Evolutionary conservation across 2,797 vertebrate species (phyloP), one percentile per base, ranked within the genome.

Genomic region (Capromys pilorides): DNA sequence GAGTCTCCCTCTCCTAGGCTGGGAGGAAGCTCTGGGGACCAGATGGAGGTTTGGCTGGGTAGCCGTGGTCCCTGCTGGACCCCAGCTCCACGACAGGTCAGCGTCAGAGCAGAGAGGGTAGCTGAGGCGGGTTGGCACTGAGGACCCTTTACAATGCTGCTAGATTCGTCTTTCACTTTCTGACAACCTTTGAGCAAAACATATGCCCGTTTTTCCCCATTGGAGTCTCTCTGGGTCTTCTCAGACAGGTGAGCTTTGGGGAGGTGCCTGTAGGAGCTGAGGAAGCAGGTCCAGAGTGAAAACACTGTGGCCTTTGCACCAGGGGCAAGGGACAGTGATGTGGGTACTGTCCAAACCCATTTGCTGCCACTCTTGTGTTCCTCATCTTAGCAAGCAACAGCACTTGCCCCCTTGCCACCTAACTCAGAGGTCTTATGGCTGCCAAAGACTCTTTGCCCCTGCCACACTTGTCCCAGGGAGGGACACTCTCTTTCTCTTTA

Each of bases 381-480:
- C 69, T 13, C 62, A 12, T 13, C 80, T 66, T 7, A 4, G 7
- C 33, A 36, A 24, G 28, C 1, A 36, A 0, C 5, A 24, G 24
- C 3, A 1, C 11, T 19, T 33, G 39, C 16, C 67, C 13, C 16
- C 36, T 8, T 0, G 3, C 2, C 51, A n/a, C 66, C 39, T 16
- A 5, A 1, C 12, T n/a, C 26, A 28, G 57, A 64, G 39, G 49
- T 2, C 18, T 21, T 33, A 26, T 39, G 16, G 41, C 31, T 61
- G 86, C 33, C 75, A 7, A 6, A 59, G 78, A 28, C 21, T 5
- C 19, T 31, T 51, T 51, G 1, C 2, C 3, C 0, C 9, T 3
- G 10, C 33, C 11, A 3, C 2, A 57, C 19, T 22, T 21, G 0
- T 1, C 2, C 26, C 31, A 1, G 33, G 39, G 28, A 18, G 69